A percentile compares a stretch with the other conserved stretches of the same genome.
These are phyloP conservation scores for Gymnocephalus cernua DNA, from an alignment of 2,113 vertebrate genomes.

Conservation along the genomic window DNA sequence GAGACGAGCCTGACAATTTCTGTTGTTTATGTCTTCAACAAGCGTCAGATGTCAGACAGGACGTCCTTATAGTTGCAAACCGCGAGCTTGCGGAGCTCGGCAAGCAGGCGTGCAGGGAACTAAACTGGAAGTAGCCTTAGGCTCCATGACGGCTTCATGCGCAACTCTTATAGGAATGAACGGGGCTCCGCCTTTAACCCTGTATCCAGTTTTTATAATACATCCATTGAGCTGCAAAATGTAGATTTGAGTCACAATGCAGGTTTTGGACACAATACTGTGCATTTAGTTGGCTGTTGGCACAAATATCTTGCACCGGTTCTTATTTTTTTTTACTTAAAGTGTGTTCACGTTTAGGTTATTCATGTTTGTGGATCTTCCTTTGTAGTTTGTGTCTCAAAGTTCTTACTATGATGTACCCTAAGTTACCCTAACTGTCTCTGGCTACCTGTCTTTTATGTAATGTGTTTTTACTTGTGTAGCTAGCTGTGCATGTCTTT, in stretches of 20 bases:
- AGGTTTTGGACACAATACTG: not conserved
- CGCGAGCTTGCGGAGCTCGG: too few species aligned
- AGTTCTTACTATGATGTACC: not conserved
- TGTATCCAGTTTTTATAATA: too few species aligned
- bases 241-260: constrained; percentile 21
- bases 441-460: not conserved
- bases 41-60: too few species aligned
- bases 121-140: too few species aligned
- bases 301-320: not conserved
- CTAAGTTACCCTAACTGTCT: not conserved
- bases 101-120: too few species aligned
- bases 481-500: not conserved
- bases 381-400: not conserved
- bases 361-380: not conserved
- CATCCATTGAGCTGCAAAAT: not conserved
- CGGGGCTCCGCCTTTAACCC: too few species aligned
- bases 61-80: too few species aligned
- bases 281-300: not conserved
- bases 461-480: not conserved
- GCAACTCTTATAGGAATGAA: too few species aligned
- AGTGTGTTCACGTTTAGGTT: not conserved
- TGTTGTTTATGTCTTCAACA: too few species aligned
- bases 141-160: too few species aligned
- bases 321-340: too few species aligned
- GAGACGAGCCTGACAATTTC: too few species aligned